These are phyloP conservation scores for Trypoxylon attenuatum DNA, from an alignment of 2,888 invertebrate genomes.

Conservation along the genomic window DNA sequence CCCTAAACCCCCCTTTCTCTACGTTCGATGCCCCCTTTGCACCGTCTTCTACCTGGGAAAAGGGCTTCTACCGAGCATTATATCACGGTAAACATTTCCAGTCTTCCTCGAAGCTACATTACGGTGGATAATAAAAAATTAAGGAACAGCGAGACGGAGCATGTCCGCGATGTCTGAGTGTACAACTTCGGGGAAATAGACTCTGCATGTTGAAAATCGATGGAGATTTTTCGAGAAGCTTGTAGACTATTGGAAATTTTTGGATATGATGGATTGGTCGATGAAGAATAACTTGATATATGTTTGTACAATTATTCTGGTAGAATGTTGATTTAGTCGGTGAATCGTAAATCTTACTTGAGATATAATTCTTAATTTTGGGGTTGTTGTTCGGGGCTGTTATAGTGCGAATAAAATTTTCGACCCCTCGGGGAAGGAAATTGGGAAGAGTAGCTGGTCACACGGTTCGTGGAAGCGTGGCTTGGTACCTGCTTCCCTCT, in stretches of 20 bases:
- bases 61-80: conserved; percentile 34
- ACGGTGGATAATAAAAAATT: conserved; percentile 39
- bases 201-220: too few species aligned
- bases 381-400: conserved; percentile 14
- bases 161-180: too few species aligned
- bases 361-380: too few species aligned
- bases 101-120: conserved; percentile 12
- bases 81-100: conserved; percentile 38
- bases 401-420: conserved; percentile 45
- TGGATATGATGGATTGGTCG: background rate
- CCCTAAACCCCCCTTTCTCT: background rate
- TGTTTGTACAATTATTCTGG: background rate
- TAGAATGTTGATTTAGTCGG: background rate
- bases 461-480: conserved; percentile 16
- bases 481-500: conserved; percentile 28
- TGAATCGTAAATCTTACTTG: background rate
- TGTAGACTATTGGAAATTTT: background rate
- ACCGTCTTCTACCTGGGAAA: conserved; percentile 21
- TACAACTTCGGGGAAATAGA: too few species aligned
- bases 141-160: conserved; percentile 13
- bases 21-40: conserved; percentile 6
- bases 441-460: conserved; percentile 8
- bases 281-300: too few species aligned
- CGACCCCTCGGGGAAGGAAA: conserved; percentile 11
- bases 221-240: background rate